Base-by-base conservation (phyloP, 2,888 invertebrate genomes). In the Mythimna lalbum region DNA sequence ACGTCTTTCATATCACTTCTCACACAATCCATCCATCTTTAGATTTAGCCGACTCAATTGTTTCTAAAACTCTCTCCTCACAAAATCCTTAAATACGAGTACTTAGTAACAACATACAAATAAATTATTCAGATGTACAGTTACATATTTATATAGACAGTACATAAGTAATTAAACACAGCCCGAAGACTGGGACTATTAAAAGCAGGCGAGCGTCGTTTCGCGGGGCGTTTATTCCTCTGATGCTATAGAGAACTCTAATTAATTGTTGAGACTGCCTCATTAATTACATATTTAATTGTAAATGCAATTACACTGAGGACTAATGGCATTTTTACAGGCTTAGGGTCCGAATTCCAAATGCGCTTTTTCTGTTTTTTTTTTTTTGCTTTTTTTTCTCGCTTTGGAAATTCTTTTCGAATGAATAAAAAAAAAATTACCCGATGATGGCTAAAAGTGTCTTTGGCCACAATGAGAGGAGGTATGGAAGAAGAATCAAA, bases 91-190 rank as follows among this genome's bases (percentile, higher is more conserved):
- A 62, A 69, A 53, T 55, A n/a, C n/a, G n/a, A n/a, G n/a, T n/a
- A 65, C 81, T 65, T 69, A 63, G 65, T 80, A 57, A 65, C 63
- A 66, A 57, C 78, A 70, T 70, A 81, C 56, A 77, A 68, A 76
- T 76, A 80, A 76, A 77, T 77, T 63, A 68, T 77, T 76, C 63
- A 68, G 61, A 27, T 61, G 78, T 72, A 81, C 66, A 64, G 69
- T 68, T 72, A 68, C 73, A 84, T 78, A 82, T 81, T 82, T 84
- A 82, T 80, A 83, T 78, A 84, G 81, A 81, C 78, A 80, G 85
- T 86, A 90, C 87, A 89, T 89, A 89, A 89, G 92, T 91, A 94
- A 94, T 94, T 93, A 93, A 91, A 91, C 88, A 87, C 93, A 93
- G 90, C 86, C 84, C 82, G 86, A 88, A 87, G 87, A 87, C 87